Evolutionary conservation across 64 coral and sea anemone genomes (phyloP).

Genomic region (Actinia equina): DNA sequence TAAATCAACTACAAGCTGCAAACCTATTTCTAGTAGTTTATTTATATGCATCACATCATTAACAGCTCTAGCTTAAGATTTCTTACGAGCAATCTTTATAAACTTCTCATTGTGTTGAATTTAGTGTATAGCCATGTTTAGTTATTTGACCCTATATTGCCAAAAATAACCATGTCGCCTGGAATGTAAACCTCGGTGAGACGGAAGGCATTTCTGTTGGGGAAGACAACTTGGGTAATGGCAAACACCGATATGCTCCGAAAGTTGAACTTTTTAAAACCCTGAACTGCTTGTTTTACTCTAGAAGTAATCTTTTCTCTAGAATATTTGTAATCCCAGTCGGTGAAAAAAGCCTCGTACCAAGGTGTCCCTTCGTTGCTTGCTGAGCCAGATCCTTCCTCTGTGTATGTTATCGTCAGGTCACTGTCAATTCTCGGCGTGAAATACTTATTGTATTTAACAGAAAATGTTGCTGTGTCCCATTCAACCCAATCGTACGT

Average conservation of each 20-base stretch:
- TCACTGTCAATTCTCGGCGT: conserved; percentile 18
- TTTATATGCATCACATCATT: too few relatives aligned
- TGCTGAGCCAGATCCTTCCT: conserved; percentile 17
- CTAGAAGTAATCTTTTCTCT: conserved; percentile 17
- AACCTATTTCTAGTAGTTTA: too few relatives aligned
- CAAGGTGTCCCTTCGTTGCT: neutral
- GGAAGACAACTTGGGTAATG: conserved; percentile 39
- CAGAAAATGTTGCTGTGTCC: conserved; percentile 18
- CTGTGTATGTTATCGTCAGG: conserved; percentile 33
- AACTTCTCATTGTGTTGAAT: too few relatives aligned
- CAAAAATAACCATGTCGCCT: conserved; percentile 45
- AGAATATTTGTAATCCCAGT: neutral
- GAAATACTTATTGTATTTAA: conserved; percentile 18
- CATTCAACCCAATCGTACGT: too few relatives aligned
- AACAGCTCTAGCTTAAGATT: too few relatives aligned
- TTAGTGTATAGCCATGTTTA: too few relatives aligned
- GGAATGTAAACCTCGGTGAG: conserved; percentile 42
- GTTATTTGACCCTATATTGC: neutral
- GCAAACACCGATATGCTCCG: conserved; percentile 38
- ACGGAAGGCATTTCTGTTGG: conserved; percentile 24
- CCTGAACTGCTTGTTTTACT: too few relatives aligned
- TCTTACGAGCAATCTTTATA: too few relatives aligned
- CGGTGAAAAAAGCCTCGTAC: neutral
- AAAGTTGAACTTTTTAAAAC: conserved; percentile 47
- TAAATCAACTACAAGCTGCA: too few relatives aligned